Conservation (phyloP, 2,888 invertebrate species). For the Quadroppia sp. region DNA sequence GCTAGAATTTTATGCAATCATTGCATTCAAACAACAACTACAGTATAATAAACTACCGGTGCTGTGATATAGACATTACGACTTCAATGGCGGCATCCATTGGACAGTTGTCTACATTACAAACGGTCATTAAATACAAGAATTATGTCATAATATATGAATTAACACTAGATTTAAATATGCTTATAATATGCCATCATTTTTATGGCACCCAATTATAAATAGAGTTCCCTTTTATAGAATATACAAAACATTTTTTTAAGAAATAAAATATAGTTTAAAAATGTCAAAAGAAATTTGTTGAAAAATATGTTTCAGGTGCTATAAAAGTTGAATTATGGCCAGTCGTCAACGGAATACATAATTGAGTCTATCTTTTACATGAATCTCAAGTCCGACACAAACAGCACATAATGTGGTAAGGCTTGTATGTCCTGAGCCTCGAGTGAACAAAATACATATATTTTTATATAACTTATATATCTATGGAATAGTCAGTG, state of each 20-base stretch:
- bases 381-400: not conserved
- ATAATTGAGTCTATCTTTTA: not conserved
- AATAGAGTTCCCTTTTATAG: too few relatives aligned
- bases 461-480: not conserved
- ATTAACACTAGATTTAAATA: not conserved
- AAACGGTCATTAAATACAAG: not conserved
- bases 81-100: constrained; percentile 18
- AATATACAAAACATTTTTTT: too few relatives aligned
- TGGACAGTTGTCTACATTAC: not conserved
- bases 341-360: not conserved
- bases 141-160: not conserved
- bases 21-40: not conserved
- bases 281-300: too few relatives aligned
- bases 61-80: not conserved
- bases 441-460: not conserved
- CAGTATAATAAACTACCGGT: not conserved
- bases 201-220: too few relatives aligned
- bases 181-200: not conserved
- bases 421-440: not conserved
- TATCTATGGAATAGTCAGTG: not conserved
- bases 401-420: too few relatives aligned
- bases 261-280: too few relatives aligned
- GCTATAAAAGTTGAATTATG: not conserved
- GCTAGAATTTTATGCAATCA: not conserved
- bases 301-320: too few relatives aligned